A percentile compares a stretch with the other conserved stretches of the same genome.
Evolutionary conservation across 2,113 vertebrate genomes (phyloP).

Genomic region (Equus quagga): DNA sequence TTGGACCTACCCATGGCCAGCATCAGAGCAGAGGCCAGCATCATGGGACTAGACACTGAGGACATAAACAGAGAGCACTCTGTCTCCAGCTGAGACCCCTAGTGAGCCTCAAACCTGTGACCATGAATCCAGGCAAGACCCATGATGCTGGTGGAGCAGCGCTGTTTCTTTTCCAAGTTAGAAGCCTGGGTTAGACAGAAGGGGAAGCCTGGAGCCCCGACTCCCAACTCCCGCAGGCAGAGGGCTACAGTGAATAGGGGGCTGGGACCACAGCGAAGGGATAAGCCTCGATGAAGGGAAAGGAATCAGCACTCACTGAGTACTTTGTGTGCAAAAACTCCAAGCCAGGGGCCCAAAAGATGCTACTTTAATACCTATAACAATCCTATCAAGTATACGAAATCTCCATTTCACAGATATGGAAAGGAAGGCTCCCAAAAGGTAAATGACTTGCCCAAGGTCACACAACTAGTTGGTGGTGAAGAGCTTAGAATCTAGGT

Average conservation of each 20-base stretch:
- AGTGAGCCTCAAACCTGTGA: background rate
- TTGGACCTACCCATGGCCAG: background rate
- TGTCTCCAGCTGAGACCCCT: background rate
- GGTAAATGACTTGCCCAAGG: conserved; percentile 77
- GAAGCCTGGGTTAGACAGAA: background rate
- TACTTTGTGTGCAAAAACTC: conserved; percentile 34
- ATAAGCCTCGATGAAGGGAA: conserved; percentile 8
- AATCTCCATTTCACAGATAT: conserved; percentile 14
- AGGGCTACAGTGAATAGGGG: background rate
- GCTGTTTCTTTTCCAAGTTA: background rate
- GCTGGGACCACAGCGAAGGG: background rate
- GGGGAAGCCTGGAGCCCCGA: conserved; percentile 30
- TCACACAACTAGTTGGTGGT: conserved; percentile 80
- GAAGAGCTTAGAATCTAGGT: conserved; percentile 69
- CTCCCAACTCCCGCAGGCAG: conserved; percentile 31
- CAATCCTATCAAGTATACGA: background rate
- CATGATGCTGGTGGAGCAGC: background rate
- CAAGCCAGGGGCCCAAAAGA: conserved; percentile 31
- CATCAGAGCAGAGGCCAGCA: background rate
- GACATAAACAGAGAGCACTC: background rate
- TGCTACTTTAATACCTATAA: background rate
- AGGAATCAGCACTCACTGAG: background rate
- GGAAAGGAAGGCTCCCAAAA: conserved; percentile 63
- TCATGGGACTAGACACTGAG: background rate
- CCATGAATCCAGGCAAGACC: background rate